These are phyloP conservation scores for Acronicta alni DNA, from an alignment of 2,888 invertebrate genomes.

Conservation along the genomic window DNA sequence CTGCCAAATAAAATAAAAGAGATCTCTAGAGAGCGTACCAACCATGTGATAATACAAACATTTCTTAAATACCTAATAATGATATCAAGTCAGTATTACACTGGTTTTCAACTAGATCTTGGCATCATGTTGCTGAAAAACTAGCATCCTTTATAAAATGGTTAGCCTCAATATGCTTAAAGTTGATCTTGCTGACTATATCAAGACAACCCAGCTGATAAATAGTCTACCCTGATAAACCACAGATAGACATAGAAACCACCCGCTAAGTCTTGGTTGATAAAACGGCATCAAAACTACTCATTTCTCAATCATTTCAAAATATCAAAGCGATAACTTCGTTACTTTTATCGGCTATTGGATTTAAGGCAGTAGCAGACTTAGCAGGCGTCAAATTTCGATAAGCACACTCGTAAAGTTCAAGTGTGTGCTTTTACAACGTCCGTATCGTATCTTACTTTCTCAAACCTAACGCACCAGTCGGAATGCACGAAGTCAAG, in stretches of 20 bases:
- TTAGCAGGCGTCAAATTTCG: constrained; percentile 53
- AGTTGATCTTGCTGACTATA: constrained; percentile 79
- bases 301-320: constrained; percentile 27
- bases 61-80: constrained; percentile 43
- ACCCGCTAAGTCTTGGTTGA: constrained; percentile 37
- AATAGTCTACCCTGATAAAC: constrained; percentile 51
- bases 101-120: constrained; percentile 44
- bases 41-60: constrained; percentile 49
- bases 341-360: constrained; percentile 25
- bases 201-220: constrained; percentile 83
- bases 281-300: constrained; percentile 23
- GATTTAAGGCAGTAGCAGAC: constrained; percentile 35
- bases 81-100: constrained; percentile 52
- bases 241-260: constrained; percentile 33
- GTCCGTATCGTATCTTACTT: constrained; percentile 29
- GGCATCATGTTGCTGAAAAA: constrained; percentile 38
- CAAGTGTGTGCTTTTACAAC: constrained; percentile 40
- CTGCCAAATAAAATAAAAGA: constrained; percentile 48
- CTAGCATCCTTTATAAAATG: constrained; percentile 29
- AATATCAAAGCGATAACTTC: constrained; percentile 26
- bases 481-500: constrained; percentile 86
- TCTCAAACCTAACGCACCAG: constrained; percentile 78
- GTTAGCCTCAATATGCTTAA: constrained; percentile 66
- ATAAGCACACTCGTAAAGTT: constrained; percentile 42
- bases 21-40: constrained; percentile 64